phyloP scores from a whole-genome alignment of 2,888 invertebrate genomes.

The Geotrupes spiniger region DNA sequence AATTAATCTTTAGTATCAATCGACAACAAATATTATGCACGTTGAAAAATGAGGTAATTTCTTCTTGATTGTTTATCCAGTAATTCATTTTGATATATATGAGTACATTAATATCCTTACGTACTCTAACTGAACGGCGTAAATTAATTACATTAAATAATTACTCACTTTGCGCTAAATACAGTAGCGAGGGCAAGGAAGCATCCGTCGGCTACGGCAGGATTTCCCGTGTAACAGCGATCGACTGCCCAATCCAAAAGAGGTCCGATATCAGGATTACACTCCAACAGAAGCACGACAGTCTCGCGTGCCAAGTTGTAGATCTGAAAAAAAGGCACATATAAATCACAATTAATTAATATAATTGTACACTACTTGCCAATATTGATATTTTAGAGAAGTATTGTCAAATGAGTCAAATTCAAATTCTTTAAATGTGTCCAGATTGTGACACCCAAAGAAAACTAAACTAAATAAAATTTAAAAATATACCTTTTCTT shows the following conservation, averaged over 20 bases:
- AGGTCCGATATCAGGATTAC: constrained; percentile 89
- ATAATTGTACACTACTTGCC: background rate
- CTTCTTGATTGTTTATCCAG: too few species aligned
- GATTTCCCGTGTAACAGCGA: constrained; percentile 90
- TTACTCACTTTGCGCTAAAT: constrained; percentile 86
- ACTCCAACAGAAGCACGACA: constrained; percentile 87
- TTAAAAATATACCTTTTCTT: constrained; percentile 70
- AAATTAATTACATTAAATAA: too few species aligned
- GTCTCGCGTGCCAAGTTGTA: constrained; percentile 91
- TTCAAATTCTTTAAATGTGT: background rate
- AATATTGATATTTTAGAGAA: background rate
- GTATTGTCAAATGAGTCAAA: background rate
- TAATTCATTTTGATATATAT: too few species aligned
- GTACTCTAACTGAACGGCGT: too few species aligned
- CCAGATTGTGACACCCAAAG: background rate
- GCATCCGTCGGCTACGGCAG: constrained; percentile 92
- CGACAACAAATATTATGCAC: too few species aligned
- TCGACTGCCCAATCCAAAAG: constrained; percentile 97
- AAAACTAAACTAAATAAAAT: background rate
- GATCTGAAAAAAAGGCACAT: constrained; percentile 59
- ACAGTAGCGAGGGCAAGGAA: constrained; percentile 94
- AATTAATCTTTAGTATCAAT: too few species aligned
- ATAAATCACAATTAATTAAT: constrained; percentile 8
- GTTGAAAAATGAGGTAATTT: too few species aligned
- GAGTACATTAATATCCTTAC: too few species aligned